Conservation (phyloP, 2,888 invertebrate genomes). For the Sminthurinus aureus region DNA sequence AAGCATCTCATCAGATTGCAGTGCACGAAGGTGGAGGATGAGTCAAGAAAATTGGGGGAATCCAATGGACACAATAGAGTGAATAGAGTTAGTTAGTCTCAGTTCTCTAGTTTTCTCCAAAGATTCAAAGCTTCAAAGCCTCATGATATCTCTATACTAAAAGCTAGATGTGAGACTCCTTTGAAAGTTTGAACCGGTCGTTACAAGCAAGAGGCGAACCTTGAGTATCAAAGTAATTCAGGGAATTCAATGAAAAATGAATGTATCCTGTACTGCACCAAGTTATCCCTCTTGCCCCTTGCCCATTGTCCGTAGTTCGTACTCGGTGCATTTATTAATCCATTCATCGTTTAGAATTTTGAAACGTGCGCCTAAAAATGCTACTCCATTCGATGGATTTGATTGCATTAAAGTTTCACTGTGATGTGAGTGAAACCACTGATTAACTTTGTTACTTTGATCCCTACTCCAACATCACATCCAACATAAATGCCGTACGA, state of each 20-base stretch:
- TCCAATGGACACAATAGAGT: constrained; percentile 34
- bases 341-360: too few species aligned
- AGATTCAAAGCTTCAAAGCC: neutral
- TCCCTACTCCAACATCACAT: too few species aligned
- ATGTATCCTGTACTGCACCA: neutral
- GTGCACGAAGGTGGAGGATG: neutral
- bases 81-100: constrained; percentile 45
- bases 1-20: constrained; percentile 39
- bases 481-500: too few species aligned
- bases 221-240: neutral
- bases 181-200: neutral
- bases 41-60: neutral
- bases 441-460: too few species aligned
- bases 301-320: too few species aligned
- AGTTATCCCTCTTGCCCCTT: neutral
- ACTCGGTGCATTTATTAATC: too few species aligned
- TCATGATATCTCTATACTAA: neutral
- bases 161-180: neutral
- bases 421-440: too few species aligned
- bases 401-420: too few species aligned
- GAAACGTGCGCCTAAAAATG: too few species aligned
- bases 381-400: too few species aligned
- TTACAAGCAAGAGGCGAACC: neutral
- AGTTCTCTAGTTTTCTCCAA: neutral
- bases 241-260: neutral